Base-by-base conservation (phyloP, 2,113 vertebrate species). In the Mus spicilegus region DNA sequence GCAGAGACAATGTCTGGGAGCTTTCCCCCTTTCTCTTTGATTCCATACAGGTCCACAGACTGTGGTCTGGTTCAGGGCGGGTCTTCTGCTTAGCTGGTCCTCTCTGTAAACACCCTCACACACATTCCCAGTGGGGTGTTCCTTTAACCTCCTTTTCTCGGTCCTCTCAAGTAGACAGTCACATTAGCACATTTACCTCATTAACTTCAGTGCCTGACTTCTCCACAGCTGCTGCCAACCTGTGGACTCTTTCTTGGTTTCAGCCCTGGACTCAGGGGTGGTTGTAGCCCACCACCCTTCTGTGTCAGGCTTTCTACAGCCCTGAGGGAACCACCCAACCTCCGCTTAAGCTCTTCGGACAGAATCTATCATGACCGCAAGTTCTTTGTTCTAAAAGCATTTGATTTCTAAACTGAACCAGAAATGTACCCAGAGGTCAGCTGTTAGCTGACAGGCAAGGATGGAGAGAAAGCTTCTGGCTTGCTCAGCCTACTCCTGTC, bases 161-260 rank as follows among this genome's bases (percentile, higher is more conserved):
- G 17, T 87, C 67, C 86, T 39, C 12, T 73, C 87, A 30, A 56
- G 69, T 56, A 26, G 51, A 42, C 36, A 73, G 22, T 58, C 24
- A 30, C 0, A 8, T 58, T 7, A 28, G 20, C 49, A 56, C 63
- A 49, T 22, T 73, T 51, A 22, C 13, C 24, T 22, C 24, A 42
- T 39, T 72, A 6, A 0, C 78, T 58, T 46, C 14, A 70, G 6
- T 1, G 5, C 46, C 22, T 51, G 33, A 63, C 42, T 65, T 87
- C 58, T 39, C 6, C 4, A 7, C 0, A 0, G 54, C 78, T 10
- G 5, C 69, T 39, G 24, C 7, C 56, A 58, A 61, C n/a, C 0
- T 0, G 3, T 4, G 26, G 65, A 10, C 3, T 39, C 39, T 58
- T 42, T 39, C 39, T 58, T 42, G 51, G 16, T 46, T 82, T 82